Percentiles rank a stretch among this genome's conserved stretches.
These are phyloP conservation scores for Melanocharis versteri DNA, from an alignment of 2,113 vertebrate genomes.

Conservation along the genomic window DNA sequence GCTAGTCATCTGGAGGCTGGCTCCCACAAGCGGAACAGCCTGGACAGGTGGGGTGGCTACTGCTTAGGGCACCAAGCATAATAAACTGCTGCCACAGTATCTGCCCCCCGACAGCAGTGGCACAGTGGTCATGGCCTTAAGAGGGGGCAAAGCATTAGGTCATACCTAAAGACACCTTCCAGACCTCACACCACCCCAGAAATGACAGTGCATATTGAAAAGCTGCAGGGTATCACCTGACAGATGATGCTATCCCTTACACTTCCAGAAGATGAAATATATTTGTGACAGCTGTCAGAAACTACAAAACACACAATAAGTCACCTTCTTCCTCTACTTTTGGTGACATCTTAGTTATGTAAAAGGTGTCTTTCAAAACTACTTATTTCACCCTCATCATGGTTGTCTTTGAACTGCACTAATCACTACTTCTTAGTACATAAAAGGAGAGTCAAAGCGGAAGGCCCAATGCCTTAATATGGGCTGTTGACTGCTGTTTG, in stretches of 20 bases:
- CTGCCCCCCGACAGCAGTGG: not conserved
- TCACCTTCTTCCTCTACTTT: not conserved
- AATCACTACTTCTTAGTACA: not conserved
- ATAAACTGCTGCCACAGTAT: not conserved
- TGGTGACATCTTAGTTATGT: not conserved
- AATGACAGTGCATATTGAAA: not conserved
- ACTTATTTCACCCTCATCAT: not conserved
- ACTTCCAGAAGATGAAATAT: not conserved
- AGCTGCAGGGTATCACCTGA: not conserved
- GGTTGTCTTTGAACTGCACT: not conserved
- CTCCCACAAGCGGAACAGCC: not conserved
- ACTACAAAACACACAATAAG: not conserved
- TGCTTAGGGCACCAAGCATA: not conserved
- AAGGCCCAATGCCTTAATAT: not conserved
- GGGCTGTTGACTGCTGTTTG: not conserved
- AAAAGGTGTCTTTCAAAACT: not conserved
- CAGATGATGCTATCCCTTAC: not conserved
- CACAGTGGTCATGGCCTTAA: not conserved
- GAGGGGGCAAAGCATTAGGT: not conserved
- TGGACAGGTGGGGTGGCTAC: not conserved
- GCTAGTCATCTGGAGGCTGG: not conserved
- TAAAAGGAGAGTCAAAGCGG: not conserved
- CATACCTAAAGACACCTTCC: not conserved
- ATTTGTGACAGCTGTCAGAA: not conserved
- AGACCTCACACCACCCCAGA: not conserved